phyloP scores from a whole-genome alignment of 2,113 vertebrate genomes.

The Cynoglossus semilaevis region DNA sequence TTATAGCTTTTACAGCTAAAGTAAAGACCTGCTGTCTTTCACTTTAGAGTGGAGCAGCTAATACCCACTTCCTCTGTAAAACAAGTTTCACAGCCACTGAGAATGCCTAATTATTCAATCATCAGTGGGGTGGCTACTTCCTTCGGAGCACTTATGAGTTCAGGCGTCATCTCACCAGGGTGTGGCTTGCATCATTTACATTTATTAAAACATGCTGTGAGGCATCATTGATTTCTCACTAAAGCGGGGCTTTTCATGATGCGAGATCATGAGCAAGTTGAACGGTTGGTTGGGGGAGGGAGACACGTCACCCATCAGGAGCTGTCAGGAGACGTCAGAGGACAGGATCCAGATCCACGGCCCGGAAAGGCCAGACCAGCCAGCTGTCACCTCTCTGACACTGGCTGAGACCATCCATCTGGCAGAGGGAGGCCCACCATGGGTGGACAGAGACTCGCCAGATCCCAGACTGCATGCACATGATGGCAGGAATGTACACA shows the following conservation, averaged over 20 bases:
- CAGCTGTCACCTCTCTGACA: constrained; percentile 75
- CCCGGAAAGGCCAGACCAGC: constrained; percentile 64
- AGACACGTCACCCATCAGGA: constrained; percentile 61
- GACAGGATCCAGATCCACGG: constrained; percentile 68
- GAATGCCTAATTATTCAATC: constrained; percentile 59
- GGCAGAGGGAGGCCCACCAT: constrained; percentile 65
- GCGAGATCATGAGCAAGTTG: constrained; percentile 51
- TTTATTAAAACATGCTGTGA: constrained; percentile 61
- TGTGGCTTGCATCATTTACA: constrained; percentile 61
- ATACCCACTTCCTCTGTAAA: constrained; percentile 51
- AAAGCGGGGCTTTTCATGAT: constrained; percentile 65
- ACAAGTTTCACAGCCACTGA: constrained; percentile 38
- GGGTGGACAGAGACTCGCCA: constrained; percentile 56
- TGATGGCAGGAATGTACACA: constrained; percentile 36
- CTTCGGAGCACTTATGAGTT: constrained; percentile 42
- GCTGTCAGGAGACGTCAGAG: constrained; percentile 69
- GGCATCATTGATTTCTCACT: constrained; percentile 58
- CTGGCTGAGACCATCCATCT: constrained; percentile 75
- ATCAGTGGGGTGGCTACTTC: constrained; percentile 54
- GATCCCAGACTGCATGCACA: constrained; percentile 42
- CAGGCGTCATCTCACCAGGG: constrained; percentile 53
- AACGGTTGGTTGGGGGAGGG: constrained; percentile 14
- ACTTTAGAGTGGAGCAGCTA: constrained; percentile 21
- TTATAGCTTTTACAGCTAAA: constrained; percentile 25
- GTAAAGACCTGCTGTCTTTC: constrained; percentile 35